Percentiles rank a stretch among this genome's conserved stretches.
These are phyloP conservation scores for Saimiri boliviensis DNA, from an alignment of 2,113 vertebrate genomes.

Conservation along the genomic window DNA sequence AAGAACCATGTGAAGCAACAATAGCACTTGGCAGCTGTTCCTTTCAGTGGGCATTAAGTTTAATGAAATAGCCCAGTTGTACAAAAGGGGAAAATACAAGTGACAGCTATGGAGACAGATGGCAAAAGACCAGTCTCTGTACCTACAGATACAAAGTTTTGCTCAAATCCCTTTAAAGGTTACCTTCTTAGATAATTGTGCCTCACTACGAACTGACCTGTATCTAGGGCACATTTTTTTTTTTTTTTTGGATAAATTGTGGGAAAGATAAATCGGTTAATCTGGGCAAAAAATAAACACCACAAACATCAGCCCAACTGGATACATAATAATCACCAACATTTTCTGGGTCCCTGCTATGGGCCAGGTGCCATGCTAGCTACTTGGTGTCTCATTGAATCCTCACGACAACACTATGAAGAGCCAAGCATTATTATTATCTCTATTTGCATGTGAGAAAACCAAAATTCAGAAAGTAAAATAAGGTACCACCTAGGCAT, in stretches of 20 bases:
- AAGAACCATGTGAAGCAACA: not conserved
- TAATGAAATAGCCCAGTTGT: not conserved
- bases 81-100: not conserved
- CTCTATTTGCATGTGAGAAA: not conserved
- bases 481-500: not conserved
- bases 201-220: not conserved
- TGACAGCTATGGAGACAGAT: not conserved
- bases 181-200: not conserved
- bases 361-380: not conserved
- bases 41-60: not conserved
- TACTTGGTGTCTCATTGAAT: not conserved
- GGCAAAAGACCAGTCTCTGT: conserved; percentile 11
- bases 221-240: not conserved
- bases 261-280: not conserved
- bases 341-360: conserved; percentile 12
- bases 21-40: not conserved
- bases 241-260: not conserved
- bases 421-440: not conserved
- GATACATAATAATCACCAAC: not conserved
- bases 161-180: not conserved
- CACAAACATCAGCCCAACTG: not conserved
- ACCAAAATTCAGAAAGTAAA: not conserved
- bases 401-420: not conserved
- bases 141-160: conserved; percentile 11
- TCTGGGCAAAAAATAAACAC: conserved; percentile 3